Conservation (phyloP, 2,113 vertebrate species). For the Arizona elegans region DNA sequence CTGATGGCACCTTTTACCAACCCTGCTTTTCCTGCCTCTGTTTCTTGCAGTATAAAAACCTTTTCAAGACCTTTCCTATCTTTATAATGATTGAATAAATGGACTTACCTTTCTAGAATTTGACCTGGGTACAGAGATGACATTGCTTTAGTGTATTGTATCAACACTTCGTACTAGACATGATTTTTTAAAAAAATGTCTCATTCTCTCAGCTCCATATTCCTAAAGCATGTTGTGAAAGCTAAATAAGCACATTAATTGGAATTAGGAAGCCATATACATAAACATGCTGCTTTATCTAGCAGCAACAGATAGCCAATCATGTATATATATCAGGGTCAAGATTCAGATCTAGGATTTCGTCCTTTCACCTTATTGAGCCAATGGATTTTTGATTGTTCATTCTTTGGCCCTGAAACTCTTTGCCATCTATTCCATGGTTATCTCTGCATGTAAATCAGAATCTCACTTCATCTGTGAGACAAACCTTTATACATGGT, state of each 20-base stretch:
- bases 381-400: neutral
- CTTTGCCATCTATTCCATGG: neutral
- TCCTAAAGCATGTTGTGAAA: neutral
- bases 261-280: neutral
- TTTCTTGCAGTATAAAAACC: neutral
- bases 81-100: neutral
- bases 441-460: neutral
- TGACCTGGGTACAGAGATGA: neutral
- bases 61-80: neutral
- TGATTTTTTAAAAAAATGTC: neutral
- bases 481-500: neutral
- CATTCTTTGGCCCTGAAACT: neutral
- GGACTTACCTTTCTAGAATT: neutral
- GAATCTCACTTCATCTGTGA: neutral
- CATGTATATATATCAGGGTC: neutral
- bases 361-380: neutral
- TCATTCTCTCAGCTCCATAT: neutral
- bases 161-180: neutral
- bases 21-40: neutral
- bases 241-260: neutral
- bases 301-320: neutral
- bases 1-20: neutral
- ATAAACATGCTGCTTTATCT: neutral
- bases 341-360: neutral
- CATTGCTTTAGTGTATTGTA: neutral